phyloP scores from a whole-genome alignment of 2,888 invertebrate species.

The Neria commutata region DNA sequence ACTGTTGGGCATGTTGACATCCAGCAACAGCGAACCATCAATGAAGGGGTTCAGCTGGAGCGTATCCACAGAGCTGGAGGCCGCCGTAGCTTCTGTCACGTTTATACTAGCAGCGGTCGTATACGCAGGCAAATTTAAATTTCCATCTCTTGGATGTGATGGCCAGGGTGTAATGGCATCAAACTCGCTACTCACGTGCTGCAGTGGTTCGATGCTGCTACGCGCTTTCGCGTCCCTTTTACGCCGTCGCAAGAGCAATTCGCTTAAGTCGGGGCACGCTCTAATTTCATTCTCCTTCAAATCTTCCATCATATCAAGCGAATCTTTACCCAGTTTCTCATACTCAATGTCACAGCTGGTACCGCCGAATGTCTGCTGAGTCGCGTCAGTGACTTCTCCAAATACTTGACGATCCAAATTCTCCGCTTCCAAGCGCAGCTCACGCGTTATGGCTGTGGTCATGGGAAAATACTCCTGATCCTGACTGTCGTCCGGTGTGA shows the following conservation, averaged over 20 bases:
- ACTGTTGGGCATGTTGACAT: conserved; percentile 36
- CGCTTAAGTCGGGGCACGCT: conserved; percentile 52
- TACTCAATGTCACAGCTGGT: conserved; percentile 50
- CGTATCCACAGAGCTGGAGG: conserved; percentile 15
- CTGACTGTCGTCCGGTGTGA: conserved; percentile 80
- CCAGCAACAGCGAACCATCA: conserved; percentile 36
- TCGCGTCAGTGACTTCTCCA: conserved; percentile 62
- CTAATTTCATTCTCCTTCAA: conserved; percentile 57
- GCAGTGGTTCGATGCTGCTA: conserved; percentile 43
- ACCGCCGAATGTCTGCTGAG: conserved; percentile 29
- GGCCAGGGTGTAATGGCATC: too few relatives aligned
- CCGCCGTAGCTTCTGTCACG: neutral
- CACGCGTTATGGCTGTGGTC: conserved; percentile 86
- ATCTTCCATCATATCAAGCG: conserved; percentile 56
- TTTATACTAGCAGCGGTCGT: neutral
- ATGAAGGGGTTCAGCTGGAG: conserved; percentile 51
- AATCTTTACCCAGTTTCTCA: conserved; percentile 60
- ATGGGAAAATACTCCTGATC: conserved; percentile 85
- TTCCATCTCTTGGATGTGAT: conserved; percentile 12
- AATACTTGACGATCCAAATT: conserved; percentile 85
- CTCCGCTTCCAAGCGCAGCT: conserved; percentile 80
- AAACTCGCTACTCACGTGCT: neutral
- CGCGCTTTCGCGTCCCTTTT: conserved; percentile 44
- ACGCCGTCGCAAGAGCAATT: conserved; percentile 49
- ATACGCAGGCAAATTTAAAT: conserved; percentile 16